Percentiles rank a stretch among this genome's conserved stretches.
These are phyloP conservation scores for Equus quagga DNA, from an alignment of 2,113 vertebrate species.

Conservation along the genomic window DNA sequence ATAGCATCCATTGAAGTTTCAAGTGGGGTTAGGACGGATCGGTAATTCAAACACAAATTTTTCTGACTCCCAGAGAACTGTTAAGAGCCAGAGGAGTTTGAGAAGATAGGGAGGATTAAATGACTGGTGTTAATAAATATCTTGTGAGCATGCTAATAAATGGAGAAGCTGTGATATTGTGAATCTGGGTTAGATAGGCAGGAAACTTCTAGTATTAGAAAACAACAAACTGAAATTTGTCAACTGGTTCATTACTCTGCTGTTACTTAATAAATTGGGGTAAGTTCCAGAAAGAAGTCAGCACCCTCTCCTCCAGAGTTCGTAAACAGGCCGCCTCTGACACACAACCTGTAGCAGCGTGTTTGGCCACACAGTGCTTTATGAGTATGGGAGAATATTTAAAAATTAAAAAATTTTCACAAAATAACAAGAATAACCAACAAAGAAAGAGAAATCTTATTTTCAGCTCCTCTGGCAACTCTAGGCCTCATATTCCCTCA, in stretches of 20 bases:
- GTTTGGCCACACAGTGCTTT: neutral
- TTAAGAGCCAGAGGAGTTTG: neutral
- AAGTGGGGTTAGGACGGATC: neutral
- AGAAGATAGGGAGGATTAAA: neutral
- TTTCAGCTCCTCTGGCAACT: neutral
- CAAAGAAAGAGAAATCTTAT: neutral
- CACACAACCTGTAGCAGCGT: neutral
- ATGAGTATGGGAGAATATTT: neutral
- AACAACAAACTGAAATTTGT: neutral
- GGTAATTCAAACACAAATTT: neutral
- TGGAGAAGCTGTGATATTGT: neutral
- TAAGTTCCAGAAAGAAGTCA: neutral
- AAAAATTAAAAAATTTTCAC: neutral
- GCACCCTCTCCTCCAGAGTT: neutral
- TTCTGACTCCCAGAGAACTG: neutral
- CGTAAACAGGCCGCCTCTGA: neutral
- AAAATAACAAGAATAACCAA: neutral
- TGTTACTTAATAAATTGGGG: neutral
- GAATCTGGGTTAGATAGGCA: neutral
- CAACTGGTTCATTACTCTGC: neutral
- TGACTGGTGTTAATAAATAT: neutral
- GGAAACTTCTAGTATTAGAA: neutral
- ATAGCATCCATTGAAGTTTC: neutral
- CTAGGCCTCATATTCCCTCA: neutral
- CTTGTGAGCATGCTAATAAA: neutral